These are phyloP conservation scores for Galaxea fascicularis DNA, from an alignment of 92 coral and sea anemone species.

Conservation along the genomic window DNA sequence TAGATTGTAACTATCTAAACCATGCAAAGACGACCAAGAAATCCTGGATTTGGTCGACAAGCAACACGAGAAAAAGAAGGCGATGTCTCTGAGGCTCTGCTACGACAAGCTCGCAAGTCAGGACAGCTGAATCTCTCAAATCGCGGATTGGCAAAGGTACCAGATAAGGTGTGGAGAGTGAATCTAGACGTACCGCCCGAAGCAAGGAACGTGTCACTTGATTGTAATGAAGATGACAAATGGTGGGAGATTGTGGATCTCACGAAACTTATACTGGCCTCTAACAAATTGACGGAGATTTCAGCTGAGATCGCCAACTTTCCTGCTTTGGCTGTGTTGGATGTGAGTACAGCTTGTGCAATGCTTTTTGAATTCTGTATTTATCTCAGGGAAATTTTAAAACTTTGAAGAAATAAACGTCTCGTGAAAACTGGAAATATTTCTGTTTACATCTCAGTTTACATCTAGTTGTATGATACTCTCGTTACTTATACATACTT, in stretches of 20 bases:
- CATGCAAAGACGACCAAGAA: constrained; percentile 71
- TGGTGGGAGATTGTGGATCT: constrained; percentile 99
- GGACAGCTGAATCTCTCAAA: constrained; percentile 94
- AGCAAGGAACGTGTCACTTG: constrained; percentile 84
- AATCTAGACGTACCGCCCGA: constrained; percentile 90
- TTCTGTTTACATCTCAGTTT: too few species aligned
- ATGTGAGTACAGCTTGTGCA: constrained; percentile 69
- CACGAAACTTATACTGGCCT: constrained; percentile 88
- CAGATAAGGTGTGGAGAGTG: constrained; percentile 93
- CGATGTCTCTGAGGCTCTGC: constrained; percentile 85
- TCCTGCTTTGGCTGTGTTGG: constrained; percentile 86
- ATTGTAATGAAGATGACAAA: constrained; percentile 85
- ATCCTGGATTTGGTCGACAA: constrained; percentile 67
- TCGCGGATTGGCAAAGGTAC: constrained; percentile 79
- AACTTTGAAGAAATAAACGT: too few species aligned
- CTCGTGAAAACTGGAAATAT: too few species aligned
- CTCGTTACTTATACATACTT: too few species aligned
- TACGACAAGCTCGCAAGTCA: constrained; percentile 90
- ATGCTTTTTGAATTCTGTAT: too few species aligned
- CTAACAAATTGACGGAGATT: constrained; percentile 80
- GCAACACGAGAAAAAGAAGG: constrained; percentile 18
- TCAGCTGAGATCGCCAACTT: constrained; percentile 76
- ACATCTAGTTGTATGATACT: too few species aligned
- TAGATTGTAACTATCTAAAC: neutral
- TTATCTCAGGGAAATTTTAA: too few species aligned